Evolutionary conservation across 1,140 invertebrate species (phyloP).

Genomic region (Glossosoma conforme): DNA sequence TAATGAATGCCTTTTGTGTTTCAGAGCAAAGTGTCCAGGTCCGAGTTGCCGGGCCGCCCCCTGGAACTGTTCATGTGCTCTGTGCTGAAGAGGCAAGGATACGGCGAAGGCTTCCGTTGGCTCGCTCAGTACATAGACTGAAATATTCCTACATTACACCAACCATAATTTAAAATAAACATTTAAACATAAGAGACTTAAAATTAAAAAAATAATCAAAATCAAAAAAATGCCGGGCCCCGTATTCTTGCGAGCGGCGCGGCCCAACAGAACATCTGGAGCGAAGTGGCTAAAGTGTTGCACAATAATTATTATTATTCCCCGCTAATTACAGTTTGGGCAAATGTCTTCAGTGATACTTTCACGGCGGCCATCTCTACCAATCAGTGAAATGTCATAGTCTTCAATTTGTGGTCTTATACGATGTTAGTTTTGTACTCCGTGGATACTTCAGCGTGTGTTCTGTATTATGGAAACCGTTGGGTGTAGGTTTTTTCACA

Average conservation of each 20-base stretch:
- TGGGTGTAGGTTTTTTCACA: too few relatives aligned
- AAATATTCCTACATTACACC: constrained; percentile 40
- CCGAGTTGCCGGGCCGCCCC: constrained; percentile 88
- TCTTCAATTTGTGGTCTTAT: too few relatives aligned
- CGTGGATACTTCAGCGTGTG: too few relatives aligned
- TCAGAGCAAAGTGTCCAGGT: constrained; percentile 85
- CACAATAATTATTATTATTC: too few relatives aligned
- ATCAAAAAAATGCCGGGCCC: constrained; percentile 15
- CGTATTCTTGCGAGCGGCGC: constrained; percentile 10
- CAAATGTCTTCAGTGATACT: too few relatives aligned
- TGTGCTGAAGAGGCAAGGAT: constrained; percentile 97
- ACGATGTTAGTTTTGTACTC: too few relatives aligned
- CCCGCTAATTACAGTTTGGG: too few relatives aligned
- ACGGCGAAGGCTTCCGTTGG: constrained; percentile 99
- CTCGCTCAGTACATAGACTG: constrained; percentile 96
- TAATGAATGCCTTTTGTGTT: constrained; percentile 27
- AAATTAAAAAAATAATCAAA: too few relatives aligned
- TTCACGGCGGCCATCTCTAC: too few relatives aligned
- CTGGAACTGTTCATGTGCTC: constrained; percentile 99
- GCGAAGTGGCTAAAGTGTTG: constrained; percentile 1
- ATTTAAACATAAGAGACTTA: constrained; percentile 23
- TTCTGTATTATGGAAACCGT: too few relatives aligned
- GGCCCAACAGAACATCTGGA: constrained; percentile 10
- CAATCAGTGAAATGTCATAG: too few relatives aligned
- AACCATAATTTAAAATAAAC: constrained; percentile 23